Evolutionary conservation across 2,113 vertebrate genomes (phyloP).

Genomic region (Tenebrosternarchus preto): DNA sequence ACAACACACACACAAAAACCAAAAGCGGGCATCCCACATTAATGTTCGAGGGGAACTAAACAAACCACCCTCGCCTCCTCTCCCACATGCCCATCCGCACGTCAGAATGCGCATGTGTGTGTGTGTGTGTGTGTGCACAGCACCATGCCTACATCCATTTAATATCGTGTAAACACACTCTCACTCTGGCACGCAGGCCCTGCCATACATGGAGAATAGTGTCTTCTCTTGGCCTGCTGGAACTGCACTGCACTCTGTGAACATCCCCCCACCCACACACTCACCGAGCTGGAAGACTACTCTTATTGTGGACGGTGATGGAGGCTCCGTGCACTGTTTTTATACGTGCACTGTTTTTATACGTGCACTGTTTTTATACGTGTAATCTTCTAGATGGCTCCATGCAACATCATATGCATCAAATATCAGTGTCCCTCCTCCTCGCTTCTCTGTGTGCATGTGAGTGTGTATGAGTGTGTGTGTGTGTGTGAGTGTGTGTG

Average conservation of each 20-base stretch:
- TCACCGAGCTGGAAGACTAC: not conserved
- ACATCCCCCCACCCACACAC: not conserved
- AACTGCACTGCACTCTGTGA: slow-evolving; percentile 14
- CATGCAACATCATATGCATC: not conserved
- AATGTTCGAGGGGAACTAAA: slow-evolving; percentile 1
- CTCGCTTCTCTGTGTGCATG: not conserved
- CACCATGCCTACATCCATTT: slow-evolving; percentile 68
- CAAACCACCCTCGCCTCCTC: slow-evolving; percentile 8
- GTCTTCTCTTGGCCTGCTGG: slow-evolving; percentile 1
- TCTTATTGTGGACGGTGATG: not conserved
- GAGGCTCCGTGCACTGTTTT: not conserved
- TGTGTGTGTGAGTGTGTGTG: not conserved
- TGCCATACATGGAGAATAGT: slow-evolving; percentile 73
- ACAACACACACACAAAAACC: not conserved
- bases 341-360: no score
- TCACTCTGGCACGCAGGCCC: slow-evolving; percentile 68
- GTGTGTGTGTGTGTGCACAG: slow-evolving; percentile 50
- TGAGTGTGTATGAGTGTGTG: no score
- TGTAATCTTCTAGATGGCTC: slow-evolving; percentile 5
- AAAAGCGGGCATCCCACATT: slow-evolving; percentile 1
- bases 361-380: not conserved
- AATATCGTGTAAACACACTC: slow-evolving; percentile 68
- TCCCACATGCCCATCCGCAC: not conserved
- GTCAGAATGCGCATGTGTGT: slow-evolving; percentile 64
- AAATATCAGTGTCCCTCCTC: not conserved